Percentiles rank a stretch among this genome's conserved stretches.
Evolutionary conservation across 1,140 invertebrate genomes (phyloP).

Genomic region (Drosophila biarmipes): DNA sequence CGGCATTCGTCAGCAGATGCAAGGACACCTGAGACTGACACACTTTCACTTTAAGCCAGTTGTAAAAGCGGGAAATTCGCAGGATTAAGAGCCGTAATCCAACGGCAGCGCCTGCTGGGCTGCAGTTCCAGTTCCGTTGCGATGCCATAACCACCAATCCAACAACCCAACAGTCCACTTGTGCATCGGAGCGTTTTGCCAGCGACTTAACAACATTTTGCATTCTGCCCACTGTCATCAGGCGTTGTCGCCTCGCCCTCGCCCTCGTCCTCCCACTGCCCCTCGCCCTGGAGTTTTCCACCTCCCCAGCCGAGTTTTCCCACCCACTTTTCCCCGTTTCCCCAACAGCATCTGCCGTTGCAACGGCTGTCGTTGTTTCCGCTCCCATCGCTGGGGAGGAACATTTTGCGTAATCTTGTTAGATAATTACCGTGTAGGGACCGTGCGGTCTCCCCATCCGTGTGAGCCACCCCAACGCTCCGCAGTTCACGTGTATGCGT

Average conservation of each 20-base stretch:
- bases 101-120: conserved; percentile 16
- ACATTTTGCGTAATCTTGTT: conserved; percentile 52
- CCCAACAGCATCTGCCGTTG: not conserved
- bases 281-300: not conserved
- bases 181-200: conserved; percentile 47
- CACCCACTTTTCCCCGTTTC: not conserved
- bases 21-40: conserved; percentile 51
- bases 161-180: conserved; percentile 49
- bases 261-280: not conserved
- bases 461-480: conserved; percentile 14
- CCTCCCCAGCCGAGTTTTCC: not conserved
- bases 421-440: conserved; percentile 54
- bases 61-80: conserved; percentile 53
- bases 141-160: conserved; percentile 43
- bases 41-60: conserved; percentile 52
- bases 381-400: conserved; percentile 36
- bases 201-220: conserved; percentile 54
- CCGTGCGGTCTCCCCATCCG: conserved; percentile 36
- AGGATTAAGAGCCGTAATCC: conserved; percentile 51
- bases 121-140: conserved; percentile 9
- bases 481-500: conserved; percentile 7
- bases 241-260: conserved; percentile 21
- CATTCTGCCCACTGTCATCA: conserved; percentile 52
- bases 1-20: conserved; percentile 39
- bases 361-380: conserved; percentile 42